Evolutionary conservation across 2,797 vertebrate genomes (phyloP).

Genomic region (Meriones psammophilus): DNA sequence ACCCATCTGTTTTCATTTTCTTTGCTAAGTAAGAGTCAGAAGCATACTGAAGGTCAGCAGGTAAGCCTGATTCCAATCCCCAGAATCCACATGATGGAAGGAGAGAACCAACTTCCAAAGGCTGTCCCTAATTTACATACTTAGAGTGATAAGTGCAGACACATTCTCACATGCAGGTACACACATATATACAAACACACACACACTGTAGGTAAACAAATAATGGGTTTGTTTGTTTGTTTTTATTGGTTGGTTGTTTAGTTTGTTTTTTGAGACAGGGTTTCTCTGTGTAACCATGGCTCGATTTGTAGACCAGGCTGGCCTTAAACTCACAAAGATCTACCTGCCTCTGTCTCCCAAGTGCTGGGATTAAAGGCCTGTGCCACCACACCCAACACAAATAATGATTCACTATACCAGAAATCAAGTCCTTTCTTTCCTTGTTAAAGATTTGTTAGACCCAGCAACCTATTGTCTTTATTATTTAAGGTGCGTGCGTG

Average conservation of each 20-base stretch:
- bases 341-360: too few species aligned
- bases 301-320: too few species aligned
- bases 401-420: not conserved
- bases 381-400: too few species aligned
- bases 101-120: not conserved
- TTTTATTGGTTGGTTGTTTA: too few species aligned
- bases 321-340: too few species aligned
- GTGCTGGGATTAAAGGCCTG: too few species aligned
- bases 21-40: conserved; percentile 59
- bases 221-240: too few species aligned
- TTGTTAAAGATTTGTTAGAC: not conserved
- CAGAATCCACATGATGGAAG: not conserved
- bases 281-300: too few species aligned
- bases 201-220: not conserved
- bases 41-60: not conserved
- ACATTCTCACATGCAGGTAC: not conserved
- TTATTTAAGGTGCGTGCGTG: not conserved
- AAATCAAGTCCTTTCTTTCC: conserved; percentile 35
- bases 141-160: not conserved
- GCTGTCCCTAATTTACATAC: not conserved
- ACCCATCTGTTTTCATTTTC: conserved; percentile 40
- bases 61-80: not conserved
- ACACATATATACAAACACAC: not conserved
- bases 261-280: too few species aligned
- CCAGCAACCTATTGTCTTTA: not conserved